phyloP scores from a whole-genome alignment of 1,140 invertebrate species.

The Drosophila arawakana region DNA sequence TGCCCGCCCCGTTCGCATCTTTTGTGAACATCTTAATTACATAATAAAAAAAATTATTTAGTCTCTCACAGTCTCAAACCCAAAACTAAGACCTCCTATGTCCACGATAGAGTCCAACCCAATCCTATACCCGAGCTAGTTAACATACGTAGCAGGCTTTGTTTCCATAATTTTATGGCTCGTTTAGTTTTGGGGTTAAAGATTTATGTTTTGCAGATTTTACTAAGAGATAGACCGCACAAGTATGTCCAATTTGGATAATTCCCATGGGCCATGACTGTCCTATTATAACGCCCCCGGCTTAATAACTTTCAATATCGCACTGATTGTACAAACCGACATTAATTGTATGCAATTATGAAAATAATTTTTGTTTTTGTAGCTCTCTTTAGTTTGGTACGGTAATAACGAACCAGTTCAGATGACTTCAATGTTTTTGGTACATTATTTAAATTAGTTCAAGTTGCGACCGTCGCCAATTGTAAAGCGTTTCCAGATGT shows the following conservation, averaged over 20 bases:
- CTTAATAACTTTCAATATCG: neutral
- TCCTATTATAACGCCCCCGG: neutral
- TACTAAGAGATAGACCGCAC: constrained; percentile 24
- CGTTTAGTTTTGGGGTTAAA: constrained; percentile 75
- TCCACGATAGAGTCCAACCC: neutral
- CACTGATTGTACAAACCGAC: neutral
- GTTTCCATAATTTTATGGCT: constrained; percentile 75
- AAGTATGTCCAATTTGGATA: constrained; percentile 26
- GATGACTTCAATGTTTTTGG: neutral
- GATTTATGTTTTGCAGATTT: constrained; percentile 52
- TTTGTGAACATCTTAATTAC: constrained; percentile 79
- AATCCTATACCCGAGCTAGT: constrained; percentile 13
- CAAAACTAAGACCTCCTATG: neutral
- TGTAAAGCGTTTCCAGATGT: constrained; percentile 1
- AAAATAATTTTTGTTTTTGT: too few relatives aligned
- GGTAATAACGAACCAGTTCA: neutral
- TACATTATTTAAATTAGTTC: constrained; percentile 12
- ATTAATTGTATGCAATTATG: neutral
- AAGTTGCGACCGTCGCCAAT: neutral
- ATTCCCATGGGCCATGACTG: constrained; percentile 19
- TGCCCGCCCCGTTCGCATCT: constrained; percentile 60
- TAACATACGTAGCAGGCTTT: constrained; percentile 8
- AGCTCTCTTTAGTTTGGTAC: too few relatives aligned
- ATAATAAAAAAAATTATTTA: constrained; percentile 81
- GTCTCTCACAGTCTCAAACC: constrained; percentile 51